A percentile compares a stretch with the other conserved stretches of the same genome.
These are phyloP conservation scores for Phengaris arion DNA, from an alignment of 2,888 invertebrate genomes.

Conservation along the genomic window DNA sequence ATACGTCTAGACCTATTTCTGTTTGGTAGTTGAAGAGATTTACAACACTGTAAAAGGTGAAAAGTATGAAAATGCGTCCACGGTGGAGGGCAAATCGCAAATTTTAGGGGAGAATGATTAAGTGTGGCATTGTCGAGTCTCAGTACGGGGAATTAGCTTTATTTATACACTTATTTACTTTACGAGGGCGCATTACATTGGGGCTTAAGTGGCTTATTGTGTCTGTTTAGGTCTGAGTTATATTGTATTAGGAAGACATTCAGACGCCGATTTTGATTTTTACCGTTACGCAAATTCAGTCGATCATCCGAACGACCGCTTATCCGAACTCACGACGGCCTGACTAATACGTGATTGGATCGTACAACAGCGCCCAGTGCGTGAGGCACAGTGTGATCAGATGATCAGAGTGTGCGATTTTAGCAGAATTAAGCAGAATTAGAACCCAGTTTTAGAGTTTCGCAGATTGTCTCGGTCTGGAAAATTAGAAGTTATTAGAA, in stretches of 20 bases:
- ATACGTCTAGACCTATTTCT: constrained; percentile 43
- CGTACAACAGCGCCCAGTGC: too few species aligned
- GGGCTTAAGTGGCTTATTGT: background rate
- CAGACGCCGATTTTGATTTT: background rate
- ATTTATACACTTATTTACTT: constrained; percentile 5
- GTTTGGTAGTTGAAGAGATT: constrained; percentile 43
- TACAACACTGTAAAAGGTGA: constrained; percentile 41
- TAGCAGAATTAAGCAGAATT: too few species aligned
- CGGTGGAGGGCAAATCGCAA: constrained; percentile 40
- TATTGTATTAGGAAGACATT: background rate
- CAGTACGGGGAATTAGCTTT: background rate
- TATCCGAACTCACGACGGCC: too few species aligned
- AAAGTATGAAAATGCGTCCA: constrained; percentile 42
- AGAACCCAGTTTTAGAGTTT: too few species aligned
- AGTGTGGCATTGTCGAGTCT: constrained; percentile 21
- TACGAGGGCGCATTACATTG: background rate
- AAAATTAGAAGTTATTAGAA: too few species aligned
- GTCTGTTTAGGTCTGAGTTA: too few species aligned
- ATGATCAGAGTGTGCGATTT: too few species aligned
- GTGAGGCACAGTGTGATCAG: too few species aligned
- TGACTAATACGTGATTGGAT: too few species aligned
- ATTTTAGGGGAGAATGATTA: constrained; percentile 40
- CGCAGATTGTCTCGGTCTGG: too few species aligned
- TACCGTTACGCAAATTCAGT: too few species aligned
- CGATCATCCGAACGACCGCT: background rate